phyloP scores from a whole-genome alignment of 2,113 vertebrate genomes.

The Trematomus loennbergii region DNA sequence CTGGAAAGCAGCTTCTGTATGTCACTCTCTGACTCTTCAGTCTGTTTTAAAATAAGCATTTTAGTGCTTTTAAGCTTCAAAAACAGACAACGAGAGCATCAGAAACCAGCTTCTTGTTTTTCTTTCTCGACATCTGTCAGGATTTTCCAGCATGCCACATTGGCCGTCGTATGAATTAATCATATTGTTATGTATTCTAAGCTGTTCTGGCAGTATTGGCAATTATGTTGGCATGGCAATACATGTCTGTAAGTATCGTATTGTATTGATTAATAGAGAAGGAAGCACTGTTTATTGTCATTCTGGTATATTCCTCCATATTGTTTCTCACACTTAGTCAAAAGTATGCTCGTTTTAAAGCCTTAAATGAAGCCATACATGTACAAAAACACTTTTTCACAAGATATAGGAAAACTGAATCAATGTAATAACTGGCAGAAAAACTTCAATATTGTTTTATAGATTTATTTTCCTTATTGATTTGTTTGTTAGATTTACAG shows the following conservation, averaged over 20 bases:
- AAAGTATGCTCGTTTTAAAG: neutral
- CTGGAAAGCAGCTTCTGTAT: neutral
- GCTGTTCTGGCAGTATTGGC: neutral
- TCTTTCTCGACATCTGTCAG: conserved; percentile 1
- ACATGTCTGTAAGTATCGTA: neutral
- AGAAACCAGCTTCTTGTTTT: neutral
- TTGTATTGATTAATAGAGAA: neutral
- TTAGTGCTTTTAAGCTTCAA: too few relatives aligned
- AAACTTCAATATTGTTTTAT: neutral
- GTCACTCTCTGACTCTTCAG: too few relatives aligned
- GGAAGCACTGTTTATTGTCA: neutral
- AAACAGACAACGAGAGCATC: neutral
- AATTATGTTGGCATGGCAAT: neutral
- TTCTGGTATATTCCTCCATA: neutral
- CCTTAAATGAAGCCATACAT: neutral
- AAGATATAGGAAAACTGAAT: too few relatives aligned
- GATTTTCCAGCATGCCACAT: neutral
- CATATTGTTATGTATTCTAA: conserved; percentile 19
- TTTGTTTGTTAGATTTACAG: neutral
- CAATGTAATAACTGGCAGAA: neutral
- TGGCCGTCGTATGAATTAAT: conserved; percentile 9
- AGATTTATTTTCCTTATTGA: neutral
- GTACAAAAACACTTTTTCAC: too few relatives aligned
- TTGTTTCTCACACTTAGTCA: neutral
- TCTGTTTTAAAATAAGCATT: too few relatives aligned